Conservation (phyloP, 2,113 vertebrate species). For the Epinephelus fuscoguttatus region DNA sequence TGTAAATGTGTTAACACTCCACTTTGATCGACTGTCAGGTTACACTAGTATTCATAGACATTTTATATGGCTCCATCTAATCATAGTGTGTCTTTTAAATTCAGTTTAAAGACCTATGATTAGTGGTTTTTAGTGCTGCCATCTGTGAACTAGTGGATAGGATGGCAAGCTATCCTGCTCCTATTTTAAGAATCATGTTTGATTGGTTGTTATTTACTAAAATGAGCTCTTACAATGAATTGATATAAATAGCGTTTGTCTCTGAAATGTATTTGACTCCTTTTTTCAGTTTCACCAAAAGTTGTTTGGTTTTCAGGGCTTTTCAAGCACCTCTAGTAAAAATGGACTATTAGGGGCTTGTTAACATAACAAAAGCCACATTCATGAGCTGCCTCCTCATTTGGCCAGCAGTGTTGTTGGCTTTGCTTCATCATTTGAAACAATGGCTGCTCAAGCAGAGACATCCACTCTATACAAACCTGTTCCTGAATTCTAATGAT, state of each 20-base stretch:
- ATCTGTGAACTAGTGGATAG: background rate
- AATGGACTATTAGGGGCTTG: background rate
- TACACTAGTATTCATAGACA: background rate
- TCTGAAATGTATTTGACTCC: background rate
- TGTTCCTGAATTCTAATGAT: conserved; percentile 7
- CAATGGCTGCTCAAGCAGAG: conserved; percentile 18
- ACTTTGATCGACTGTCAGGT: background rate
- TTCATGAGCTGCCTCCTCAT: conserved; percentile 19
- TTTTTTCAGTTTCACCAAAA: background rate
- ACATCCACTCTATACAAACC: background rate
- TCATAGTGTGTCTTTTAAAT: background rate
- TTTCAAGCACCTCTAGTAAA: background rate
- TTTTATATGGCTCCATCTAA: background rate
- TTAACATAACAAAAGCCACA: conserved; percentile 21
- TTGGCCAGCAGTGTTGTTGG: conserved; percentile 18
- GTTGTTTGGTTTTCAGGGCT: background rate
- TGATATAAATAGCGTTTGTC: background rate
- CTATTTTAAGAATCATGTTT: background rate
- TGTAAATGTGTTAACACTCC: background rate
- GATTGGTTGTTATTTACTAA: background rate
- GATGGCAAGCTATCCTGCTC: background rate
- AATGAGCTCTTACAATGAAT: background rate
- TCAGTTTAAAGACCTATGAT: background rate
- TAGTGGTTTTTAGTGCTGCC: background rate
- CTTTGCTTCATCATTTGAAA: conserved; percentile 18